phyloP scores from a whole-genome alignment of 2,113 vertebrate species.

The Colinus virginianus region DNA sequence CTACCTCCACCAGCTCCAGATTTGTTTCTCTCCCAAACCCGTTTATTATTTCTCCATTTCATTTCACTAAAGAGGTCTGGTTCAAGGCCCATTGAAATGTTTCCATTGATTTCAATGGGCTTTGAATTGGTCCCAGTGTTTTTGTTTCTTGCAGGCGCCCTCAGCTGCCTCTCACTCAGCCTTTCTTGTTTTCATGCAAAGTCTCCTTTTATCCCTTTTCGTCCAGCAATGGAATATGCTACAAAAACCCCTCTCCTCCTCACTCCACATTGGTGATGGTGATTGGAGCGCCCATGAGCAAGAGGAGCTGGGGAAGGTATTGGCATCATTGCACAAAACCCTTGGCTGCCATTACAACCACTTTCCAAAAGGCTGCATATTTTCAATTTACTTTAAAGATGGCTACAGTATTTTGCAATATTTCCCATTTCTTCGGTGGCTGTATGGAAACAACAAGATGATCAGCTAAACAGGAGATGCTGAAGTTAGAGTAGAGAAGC shows the following conservation, averaged over 20 bases:
- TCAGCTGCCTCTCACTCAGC: neutral
- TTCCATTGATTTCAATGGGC: neutral
- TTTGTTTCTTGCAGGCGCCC: constrained; percentile 9
- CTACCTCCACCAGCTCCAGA: neutral
- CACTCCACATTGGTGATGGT: accelerated
- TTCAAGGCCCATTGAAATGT: constrained; percentile 45
- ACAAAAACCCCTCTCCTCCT: neutral
- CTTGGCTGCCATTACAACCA: neutral
- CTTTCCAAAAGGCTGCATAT: neutral
- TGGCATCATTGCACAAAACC: neutral
- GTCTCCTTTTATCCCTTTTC: neutral
- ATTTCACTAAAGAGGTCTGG: neutral
- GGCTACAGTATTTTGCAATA: neutral
- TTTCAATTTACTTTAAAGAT: neutral
- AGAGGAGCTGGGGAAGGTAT: neutral
- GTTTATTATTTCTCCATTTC: constrained; percentile 13
- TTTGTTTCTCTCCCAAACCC: neutral
- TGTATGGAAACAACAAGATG: neutral
- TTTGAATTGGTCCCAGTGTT: neutral
- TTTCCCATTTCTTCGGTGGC: neutral
- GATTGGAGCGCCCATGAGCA: accelerated
- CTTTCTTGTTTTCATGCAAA: neutral
- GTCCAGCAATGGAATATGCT: neutral
- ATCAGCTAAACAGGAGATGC: neutral
- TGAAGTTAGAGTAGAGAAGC: neutral